These are phyloP conservation scores for Heterohyrax brucei DNA, from an alignment of 2,797 vertebrate species.

Conservation along the genomic window DNA sequence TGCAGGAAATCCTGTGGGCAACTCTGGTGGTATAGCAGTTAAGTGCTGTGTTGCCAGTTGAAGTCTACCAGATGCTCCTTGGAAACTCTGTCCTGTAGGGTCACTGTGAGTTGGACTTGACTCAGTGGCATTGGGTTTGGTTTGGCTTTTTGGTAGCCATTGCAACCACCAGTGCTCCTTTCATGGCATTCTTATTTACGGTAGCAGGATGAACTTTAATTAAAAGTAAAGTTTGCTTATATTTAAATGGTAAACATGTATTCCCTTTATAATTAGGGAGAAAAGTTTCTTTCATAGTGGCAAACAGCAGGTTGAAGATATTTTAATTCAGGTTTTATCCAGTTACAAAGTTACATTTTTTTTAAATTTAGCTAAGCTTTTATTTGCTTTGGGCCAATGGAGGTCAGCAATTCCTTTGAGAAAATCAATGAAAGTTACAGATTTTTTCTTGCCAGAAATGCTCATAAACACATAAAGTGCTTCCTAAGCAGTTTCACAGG, in stretches of 20 bases:
- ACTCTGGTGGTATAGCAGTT: no score
- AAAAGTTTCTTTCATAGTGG: not conserved
- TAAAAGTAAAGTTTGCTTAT: not conserved
- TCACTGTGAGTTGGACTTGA: no score
- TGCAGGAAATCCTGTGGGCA: no score
- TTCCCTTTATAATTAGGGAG: not conserved
- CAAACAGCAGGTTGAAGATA: not conserved
- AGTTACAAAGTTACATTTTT: not conserved
- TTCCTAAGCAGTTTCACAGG: constrained; percentile 32
- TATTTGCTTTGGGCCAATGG: not conserved
- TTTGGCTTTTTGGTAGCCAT: no score
- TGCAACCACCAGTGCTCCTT: not conserved
- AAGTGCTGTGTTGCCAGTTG: no score
- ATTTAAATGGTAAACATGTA: constrained; percentile 37
- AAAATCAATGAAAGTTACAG: constrained; percentile 51
- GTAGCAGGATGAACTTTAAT: not conserved
- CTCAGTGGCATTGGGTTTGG: no score
- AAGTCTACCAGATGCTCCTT: no score
- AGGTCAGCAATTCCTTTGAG: constrained; percentile 31
- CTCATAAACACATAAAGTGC: not conserved
- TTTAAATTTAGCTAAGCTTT: not conserved
- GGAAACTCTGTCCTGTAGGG: no score
- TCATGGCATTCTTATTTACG: constrained; percentile 6
- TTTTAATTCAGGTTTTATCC: constrained; percentile 45
- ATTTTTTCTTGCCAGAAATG: constrained; percentile 1